Conservation (phyloP, 2,888 invertebrate genomes). For the Epinotia bilunana region DNA sequence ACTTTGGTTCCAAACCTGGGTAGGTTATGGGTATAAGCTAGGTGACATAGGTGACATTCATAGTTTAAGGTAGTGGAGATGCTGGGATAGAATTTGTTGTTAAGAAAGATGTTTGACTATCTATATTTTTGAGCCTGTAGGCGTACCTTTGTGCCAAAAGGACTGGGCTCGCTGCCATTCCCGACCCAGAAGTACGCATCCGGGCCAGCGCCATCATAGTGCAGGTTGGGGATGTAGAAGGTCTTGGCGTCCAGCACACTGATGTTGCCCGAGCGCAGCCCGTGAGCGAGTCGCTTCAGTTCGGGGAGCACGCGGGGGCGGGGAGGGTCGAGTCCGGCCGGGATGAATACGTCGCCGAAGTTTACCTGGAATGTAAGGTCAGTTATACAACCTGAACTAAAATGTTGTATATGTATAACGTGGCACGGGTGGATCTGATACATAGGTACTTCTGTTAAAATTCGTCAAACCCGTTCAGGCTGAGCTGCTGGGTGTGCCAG, state of each 20-base stretch:
- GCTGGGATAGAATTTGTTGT: too few relatives aligned
- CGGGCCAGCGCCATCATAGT: conserved; percentile 96
- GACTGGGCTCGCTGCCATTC: conserved; percentile 91
- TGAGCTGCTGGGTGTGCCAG: too few relatives aligned
- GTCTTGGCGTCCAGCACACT: conserved; percentile 96
- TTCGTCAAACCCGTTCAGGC: too few relatives aligned
- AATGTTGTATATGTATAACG: too few relatives aligned
- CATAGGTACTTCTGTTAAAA: too few relatives aligned
- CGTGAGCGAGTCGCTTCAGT: conserved; percentile 94
- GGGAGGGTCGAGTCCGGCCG: conserved; percentile 90
- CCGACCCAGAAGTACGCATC: conserved; percentile 98
- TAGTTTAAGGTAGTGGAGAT: too few relatives aligned
- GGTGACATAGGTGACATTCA: too few relatives aligned
- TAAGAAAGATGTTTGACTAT: too few relatives aligned
- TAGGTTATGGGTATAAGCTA: too few relatives aligned
- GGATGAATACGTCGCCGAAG: conserved; percentile 94
- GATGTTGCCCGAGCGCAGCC: conserved; percentile 95
- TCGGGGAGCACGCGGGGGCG: conserved; percentile 92
- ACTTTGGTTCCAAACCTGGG: too few relatives aligned
- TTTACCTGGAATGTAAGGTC: conserved; percentile 87
- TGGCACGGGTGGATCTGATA: too few relatives aligned
- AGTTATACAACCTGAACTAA: too few relatives aligned
- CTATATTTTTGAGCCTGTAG: not conserved
- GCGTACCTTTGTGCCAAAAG: conserved; percentile 90
- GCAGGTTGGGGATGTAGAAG: conserved; percentile 95